Conservation (phyloP, 2,113 vertebrate species). For the Ursus arctos region DNA sequence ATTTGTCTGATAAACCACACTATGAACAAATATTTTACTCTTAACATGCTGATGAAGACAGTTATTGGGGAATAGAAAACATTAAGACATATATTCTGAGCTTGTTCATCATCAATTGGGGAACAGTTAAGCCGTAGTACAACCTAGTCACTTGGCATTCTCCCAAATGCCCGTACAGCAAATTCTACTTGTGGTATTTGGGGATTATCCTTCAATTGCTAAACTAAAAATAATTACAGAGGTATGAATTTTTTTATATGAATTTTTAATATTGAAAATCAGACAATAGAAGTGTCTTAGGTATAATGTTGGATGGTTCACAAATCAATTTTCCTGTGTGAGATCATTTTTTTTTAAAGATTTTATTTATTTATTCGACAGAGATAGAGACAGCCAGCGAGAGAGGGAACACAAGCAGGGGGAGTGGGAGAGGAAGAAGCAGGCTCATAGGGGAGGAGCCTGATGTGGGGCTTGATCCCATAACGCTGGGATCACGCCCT, state of each 20-base stretch:
- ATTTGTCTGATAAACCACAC: neutral
- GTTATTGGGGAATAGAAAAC: neutral
- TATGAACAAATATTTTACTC: neutral
- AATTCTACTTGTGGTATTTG: neutral
- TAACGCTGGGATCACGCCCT: too few relatives aligned
- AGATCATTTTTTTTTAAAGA: neutral
- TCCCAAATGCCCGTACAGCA: neutral
- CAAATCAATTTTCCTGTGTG: neutral
- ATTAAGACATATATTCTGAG: neutral
- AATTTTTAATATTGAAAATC: constrained; percentile 57
- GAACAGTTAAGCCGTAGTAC: neutral
- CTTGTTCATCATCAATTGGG: neutral
- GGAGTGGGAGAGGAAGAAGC: too few relatives aligned
- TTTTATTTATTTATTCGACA: too few relatives aligned
- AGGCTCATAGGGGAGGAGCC: too few relatives aligned
- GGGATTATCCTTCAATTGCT: neutral
- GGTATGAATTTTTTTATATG: constrained; percentile 19
- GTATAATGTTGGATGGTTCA: neutral
- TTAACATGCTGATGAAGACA: neutral
- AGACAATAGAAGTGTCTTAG: neutral
- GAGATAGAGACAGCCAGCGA: too few relatives aligned
- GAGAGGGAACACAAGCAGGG: too few relatives aligned
- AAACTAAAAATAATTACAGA: neutral
- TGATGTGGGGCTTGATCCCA: too few relatives aligned
- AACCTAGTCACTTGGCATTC: neutral